Conservation (phyloP, 2,113 vertebrate genomes). For the Gavialis gangeticus region DNA sequence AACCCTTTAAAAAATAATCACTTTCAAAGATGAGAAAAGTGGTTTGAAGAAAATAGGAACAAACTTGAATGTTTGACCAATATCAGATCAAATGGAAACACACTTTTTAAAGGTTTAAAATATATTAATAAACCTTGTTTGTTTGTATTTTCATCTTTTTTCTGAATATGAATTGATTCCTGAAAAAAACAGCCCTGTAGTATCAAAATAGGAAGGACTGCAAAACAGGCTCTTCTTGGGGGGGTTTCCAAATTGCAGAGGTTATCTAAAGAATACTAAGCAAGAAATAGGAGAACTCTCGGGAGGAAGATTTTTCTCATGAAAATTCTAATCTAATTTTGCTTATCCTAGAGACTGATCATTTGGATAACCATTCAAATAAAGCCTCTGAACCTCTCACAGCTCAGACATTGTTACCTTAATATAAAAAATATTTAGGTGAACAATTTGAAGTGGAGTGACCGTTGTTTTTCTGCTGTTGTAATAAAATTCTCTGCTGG, state of each 20-base stretch:
- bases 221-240: neutral
- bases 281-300: neutral
- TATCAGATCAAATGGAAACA: neutral
- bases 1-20: conserved; percentile 14
- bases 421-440: neutral
- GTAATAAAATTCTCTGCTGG: neutral
- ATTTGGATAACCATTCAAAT: neutral
- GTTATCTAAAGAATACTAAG: neutral
- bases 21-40: neutral
- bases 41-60: neutral
- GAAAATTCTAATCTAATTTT: neutral
- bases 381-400: neutral
- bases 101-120: neutral
- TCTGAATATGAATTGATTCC: neutral
- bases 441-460: neutral
- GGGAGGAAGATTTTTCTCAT: neutral
- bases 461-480: too few relatives aligned
- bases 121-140: neutral
- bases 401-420: neutral
- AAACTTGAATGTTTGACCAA: neutral
- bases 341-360: neutral
- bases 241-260: neutral
- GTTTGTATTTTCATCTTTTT: neutral
- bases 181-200: neutral
- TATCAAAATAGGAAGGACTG: neutral